Evolutionary conservation across 1,140 invertebrate species (phyloP), one percentile per base, ranked within the genome.

Genomic region (Drosophila oshimai): DNA sequence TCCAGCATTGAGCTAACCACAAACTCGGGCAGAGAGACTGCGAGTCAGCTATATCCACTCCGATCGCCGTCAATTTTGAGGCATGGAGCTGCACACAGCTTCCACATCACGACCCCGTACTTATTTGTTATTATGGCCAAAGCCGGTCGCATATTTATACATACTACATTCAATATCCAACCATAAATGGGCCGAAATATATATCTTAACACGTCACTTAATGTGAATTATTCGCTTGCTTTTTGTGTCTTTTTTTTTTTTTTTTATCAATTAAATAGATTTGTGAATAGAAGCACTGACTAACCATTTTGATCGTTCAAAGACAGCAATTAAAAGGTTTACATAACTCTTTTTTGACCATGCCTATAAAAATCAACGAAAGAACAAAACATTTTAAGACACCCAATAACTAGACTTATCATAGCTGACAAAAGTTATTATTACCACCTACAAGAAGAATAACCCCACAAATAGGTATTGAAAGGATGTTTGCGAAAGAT

Each of bases 121-220:
- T 65, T 65, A 39, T 65, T 67, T 39, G 22, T 65, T 65, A 50
- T 65, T 67, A 67, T 65, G 62, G 62, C 36, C 5, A 65, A 49
- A 67, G 34, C 61, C 58, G 44, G 62, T 65, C 60, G 60, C 62
- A 39, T 65, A 65, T 50, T 24, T 28, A 50, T 50, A 50, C 60
- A 41, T 33, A 65, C 44, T 41, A 41, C 60, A 67, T 50, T 58
- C 58, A 60, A 65, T 65, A 65, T 67, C 44, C 12, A 12, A 33
- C 62, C 62, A 67, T 65, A 67, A 50, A 67, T 65, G 62, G 62
- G 1, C 61, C 34, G 26, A 65, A 65, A 49, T 65, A 39, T 31
- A 39, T 67, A 65, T 50, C 34, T 50, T 12, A 20, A 20, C 61
- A 65, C 42, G 26, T 65, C 34, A 50, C 31, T 65, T 31, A 26